Evolutionary conservation across 1,140 invertebrate genomes (phyloP).

Genomic region (Brachystomella parvula): DNA sequence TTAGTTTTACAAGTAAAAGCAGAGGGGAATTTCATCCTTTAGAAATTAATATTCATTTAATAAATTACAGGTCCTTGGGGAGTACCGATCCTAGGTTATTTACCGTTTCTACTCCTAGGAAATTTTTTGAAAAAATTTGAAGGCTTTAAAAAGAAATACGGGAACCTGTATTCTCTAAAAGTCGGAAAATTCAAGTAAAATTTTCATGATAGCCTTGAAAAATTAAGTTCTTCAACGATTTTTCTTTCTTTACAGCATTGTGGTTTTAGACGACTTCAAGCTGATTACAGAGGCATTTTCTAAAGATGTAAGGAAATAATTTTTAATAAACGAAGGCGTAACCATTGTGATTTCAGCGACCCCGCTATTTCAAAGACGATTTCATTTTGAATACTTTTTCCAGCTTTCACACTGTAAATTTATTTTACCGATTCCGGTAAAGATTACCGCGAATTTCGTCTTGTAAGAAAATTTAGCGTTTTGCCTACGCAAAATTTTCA

Average conservation of each 20-base stretch:
- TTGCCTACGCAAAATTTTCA: too few species aligned
- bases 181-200: conserved; percentile 31
- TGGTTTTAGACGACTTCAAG: conserved; percentile 37
- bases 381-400: too few species aligned
- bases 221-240: background rate
- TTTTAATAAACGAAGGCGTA: background rate
- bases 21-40: background rate
- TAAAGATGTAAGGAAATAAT: conserved; percentile 22
- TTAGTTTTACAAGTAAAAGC: background rate
- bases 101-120: conserved; percentile 30
- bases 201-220: background rate
- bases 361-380: too few species aligned
- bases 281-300: conserved; percentile 33
- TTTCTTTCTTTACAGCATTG: conserved; percentile 17
- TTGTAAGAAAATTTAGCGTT: too few species aligned
- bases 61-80: conserved; percentile 32
- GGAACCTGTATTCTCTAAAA: conserved; percentile 34
- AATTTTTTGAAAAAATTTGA: conserved; percentile 28
- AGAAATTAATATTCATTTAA: background rate
- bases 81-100: conserved; percentile 30
- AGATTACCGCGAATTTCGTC: too few species aligned
- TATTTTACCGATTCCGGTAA: too few species aligned
- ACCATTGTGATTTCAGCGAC: too few species aligned
- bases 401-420: too few species aligned
- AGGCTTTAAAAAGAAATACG: conserved; percentile 31